A percentile compares a stretch with the other conserved stretches of the same genome.
Conservation (phyloP, 37 sponge, comb jelly and placozoan species). For the Mnemiopsis leidyi region DNA sequence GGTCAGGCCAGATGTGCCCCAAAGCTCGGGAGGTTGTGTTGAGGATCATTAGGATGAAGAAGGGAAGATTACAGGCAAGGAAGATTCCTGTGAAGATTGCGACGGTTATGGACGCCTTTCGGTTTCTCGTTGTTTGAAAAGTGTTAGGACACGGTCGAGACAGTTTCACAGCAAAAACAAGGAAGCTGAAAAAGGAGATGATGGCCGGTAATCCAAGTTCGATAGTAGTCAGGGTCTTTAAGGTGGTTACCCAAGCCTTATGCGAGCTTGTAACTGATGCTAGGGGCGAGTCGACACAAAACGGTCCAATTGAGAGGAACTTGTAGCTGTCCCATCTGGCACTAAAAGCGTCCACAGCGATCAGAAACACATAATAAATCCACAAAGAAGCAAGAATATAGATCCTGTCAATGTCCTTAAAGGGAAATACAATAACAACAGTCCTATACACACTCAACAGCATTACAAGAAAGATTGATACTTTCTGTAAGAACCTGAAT, state of each 20-base stretch:
- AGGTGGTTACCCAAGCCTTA: not conserved
- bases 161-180: not conserved
- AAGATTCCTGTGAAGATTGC: conserved; percentile 11
- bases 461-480: not conserved
- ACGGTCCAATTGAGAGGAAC: not conserved
- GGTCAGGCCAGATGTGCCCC: not conserved
- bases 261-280: not conserved
- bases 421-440: not conserved
- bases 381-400: not conserved
- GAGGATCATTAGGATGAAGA: not conserved
- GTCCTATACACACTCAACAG: conserved; percentile 23
- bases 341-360: not conserved
- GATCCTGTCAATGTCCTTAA: not conserved
- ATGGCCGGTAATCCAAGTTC: not conserved
- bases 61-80: conserved; percentile 7
- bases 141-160: not conserved
- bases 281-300: conserved; percentile 34
- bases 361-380: not conserved
- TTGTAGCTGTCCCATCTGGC: not conserved
- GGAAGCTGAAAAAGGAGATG: not conserved
- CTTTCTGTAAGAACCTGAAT: conserved; percentile 22
- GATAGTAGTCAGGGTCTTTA: conserved; percentile 1
- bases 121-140: not conserved
- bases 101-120: not conserved
- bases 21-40: not conserved